A percentile compares a stretch with the other conserved stretches of the same genome.
Conservation (phyloP, 2,888 invertebrate species). For the Lingula anatina region DNA sequence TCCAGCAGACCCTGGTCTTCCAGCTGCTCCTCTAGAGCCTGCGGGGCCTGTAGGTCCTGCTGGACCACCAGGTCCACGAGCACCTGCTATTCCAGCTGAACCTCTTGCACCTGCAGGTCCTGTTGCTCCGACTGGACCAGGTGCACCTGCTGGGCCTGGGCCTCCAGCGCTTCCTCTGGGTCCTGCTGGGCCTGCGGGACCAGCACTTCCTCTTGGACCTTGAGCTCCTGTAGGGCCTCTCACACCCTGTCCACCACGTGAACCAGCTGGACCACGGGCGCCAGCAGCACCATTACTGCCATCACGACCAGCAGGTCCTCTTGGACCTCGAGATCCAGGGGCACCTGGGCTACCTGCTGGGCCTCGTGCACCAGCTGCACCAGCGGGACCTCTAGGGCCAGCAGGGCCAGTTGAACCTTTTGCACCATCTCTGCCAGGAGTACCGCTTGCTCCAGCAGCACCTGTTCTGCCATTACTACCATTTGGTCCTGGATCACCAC, state of each 20-base stretch:
- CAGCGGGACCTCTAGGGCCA: too few relatives aligned
- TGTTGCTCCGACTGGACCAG: constrained; percentile 70
- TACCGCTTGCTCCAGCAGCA: constrained; percentile 26
- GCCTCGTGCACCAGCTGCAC: too few relatives aligned
- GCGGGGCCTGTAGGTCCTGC: neutral
- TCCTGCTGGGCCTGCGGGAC: constrained; percentile 37
- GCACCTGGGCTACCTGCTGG: too few relatives aligned
- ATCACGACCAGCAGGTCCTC: constrained; percentile 16
- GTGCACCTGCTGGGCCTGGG: constrained; percentile 15
- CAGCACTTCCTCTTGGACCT: constrained; percentile 60
- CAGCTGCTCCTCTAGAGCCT: too few relatives aligned
- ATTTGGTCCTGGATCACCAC: constrained; percentile 22
- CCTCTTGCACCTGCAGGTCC: constrained; percentile 33
- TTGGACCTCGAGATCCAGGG: constrained; percentile 17
- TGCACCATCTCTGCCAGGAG: constrained; percentile 26
- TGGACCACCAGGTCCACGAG: neutral
- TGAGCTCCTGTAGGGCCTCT: constrained; percentile 41
- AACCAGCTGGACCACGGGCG: constrained; percentile 7
- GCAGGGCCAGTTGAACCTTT: constrained; percentile 32
- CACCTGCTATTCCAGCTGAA: neutral
- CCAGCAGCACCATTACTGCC: constrained; percentile 13
- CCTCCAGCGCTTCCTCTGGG: constrained; percentile 17
- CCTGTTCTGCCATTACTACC: constrained; percentile 31
- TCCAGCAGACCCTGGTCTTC: constrained; percentile 1
- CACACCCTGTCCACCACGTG: constrained; percentile 24